Evolutionary conservation across 2,888 invertebrate genomes (phyloP).

Genomic region (Campopleginae sp.): DNA sequence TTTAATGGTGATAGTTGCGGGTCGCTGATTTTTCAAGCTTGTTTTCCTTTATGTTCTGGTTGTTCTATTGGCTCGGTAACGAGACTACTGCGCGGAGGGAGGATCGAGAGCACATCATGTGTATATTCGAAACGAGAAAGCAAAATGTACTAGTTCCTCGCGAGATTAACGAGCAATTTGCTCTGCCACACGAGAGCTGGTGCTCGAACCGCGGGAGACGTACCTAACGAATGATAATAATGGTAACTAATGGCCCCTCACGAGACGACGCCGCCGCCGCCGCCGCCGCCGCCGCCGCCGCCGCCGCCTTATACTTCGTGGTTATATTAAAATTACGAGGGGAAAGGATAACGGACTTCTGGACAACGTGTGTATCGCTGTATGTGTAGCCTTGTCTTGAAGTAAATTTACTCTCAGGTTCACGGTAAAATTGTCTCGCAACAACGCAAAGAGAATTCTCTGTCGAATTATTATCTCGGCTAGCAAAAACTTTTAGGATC

Average conservation of each 20-base stretch:
- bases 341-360: slow-evolving; percentile 64
- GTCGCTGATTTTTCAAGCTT: not conserved
- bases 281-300: slow-evolving; percentile 59
- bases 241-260: slow-evolving; percentile 67
- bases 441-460: slow-evolving; percentile 19
- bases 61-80: slow-evolving; percentile 6
- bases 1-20: slow-evolving; percentile 10
- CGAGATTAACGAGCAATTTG: slow-evolving; percentile 69
- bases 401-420: slow-evolving; percentile 51
- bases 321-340: slow-evolving; percentile 66
- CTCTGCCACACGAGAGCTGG: slow-evolving; percentile 52
- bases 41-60: slow-evolving; percentile 13
- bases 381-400: slow-evolving; percentile 16
- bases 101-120: slow-evolving; percentile 17
- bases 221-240: slow-evolving; percentile 69
- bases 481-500: not conserved
- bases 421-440: slow-evolving; percentile 43
- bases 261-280: slow-evolving; percentile 53
- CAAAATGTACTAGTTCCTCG: slow-evolving; percentile 58
- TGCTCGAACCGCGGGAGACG: slow-evolving; percentile 48
- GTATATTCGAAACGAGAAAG: slow-evolving; percentile 61
- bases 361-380: slow-evolving; percentile 42
- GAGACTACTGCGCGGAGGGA: slow-evolving; percentile 19
- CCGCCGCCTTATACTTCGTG: slow-evolving; percentile 56
- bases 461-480: slow-evolving; percentile 19